phyloP scores from a whole-genome alignment of 2,113 vertebrate genomes.

The Camelus bactrianus region DNA sequence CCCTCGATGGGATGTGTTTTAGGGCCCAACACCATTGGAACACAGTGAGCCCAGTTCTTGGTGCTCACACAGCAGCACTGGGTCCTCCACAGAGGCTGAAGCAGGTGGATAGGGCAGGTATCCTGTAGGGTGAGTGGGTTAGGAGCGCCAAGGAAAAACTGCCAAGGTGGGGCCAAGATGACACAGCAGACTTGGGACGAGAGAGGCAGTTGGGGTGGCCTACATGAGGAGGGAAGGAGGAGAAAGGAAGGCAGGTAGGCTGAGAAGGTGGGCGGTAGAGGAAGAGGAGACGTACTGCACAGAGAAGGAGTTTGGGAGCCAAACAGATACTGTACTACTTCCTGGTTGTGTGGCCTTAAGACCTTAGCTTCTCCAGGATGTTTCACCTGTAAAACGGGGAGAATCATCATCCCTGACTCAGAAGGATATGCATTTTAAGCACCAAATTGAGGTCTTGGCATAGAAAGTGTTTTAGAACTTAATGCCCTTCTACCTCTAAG shows the following conservation, averaged over 20 bases:
- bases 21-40: not conserved
- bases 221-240: not conserved
- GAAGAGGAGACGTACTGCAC: not conserved
- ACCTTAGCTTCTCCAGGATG: not conserved
- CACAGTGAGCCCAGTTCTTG: not conserved
- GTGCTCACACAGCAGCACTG: too few relatives aligned
- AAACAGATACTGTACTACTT: not conserved
- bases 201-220: not conserved
- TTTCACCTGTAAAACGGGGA: not conserved
- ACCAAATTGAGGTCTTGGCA: not conserved
- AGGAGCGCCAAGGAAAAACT: not conserved
- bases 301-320: not conserved
- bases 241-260: not conserved
- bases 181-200: not conserved
- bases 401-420: not conserved
- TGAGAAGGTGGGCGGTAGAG: not conserved
- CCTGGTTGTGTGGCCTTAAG: not conserved
- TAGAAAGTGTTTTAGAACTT: conserved; percentile 1
- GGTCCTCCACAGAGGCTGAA: not conserved
- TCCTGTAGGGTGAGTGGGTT: not conserved
- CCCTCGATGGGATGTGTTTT: not conserved
- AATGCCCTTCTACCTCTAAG: not conserved
- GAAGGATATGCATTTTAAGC: not conserved
- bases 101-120: not conserved
- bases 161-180: not conserved